phyloP scores from a whole-genome alignment of 2,797 vertebrate species.

The Bryconaethiops microstoma region DNA sequence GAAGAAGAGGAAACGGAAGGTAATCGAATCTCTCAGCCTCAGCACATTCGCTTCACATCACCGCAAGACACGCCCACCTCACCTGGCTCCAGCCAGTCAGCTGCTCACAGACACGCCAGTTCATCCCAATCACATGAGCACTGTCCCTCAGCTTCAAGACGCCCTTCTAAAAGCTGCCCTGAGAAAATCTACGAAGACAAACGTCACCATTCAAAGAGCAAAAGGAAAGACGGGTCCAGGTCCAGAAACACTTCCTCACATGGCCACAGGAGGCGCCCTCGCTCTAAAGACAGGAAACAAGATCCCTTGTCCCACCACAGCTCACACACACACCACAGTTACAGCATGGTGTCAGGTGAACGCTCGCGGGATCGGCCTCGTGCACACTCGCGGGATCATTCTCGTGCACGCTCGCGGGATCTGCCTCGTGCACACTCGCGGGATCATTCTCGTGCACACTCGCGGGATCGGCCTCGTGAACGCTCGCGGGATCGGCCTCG shows the following conservation, averaged over 20 bases:
- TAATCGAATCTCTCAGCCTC: conserved; percentile 66
- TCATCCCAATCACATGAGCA: neutral
- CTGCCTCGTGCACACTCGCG: conserved; percentile 34
- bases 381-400: neutral
- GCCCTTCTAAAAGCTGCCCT: neutral
- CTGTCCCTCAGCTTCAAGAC: neutral
- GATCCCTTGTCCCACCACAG: conserved; percentile 68
- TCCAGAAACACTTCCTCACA: conserved; percentile 68
- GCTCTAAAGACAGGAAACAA: conserved; percentile 71
- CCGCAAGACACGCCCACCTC: conserved; percentile 71
- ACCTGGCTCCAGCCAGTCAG: conserved; percentile 43
- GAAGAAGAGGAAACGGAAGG: conserved; percentile 80
- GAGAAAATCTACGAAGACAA: neutral
- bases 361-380: neutral
- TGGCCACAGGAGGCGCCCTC: conserved; percentile 72
- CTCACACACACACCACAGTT: conserved; percentile 77
- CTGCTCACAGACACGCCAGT: conserved; percentile 14
- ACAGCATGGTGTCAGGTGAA: conserved; percentile 57
- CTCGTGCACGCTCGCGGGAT: conserved; percentile 39
- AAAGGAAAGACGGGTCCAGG: conserved; percentile 63
- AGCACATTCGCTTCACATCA: conserved; percentile 76
- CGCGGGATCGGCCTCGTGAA: too few species aligned
- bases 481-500: too few species aligned
- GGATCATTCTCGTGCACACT: neutral
- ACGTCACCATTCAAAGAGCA: conserved; percentile 56